phyloP scores from a whole-genome alignment of 2,797 vertebrate genomes.

The Ctenochaetus hawaiiensis region DNA sequence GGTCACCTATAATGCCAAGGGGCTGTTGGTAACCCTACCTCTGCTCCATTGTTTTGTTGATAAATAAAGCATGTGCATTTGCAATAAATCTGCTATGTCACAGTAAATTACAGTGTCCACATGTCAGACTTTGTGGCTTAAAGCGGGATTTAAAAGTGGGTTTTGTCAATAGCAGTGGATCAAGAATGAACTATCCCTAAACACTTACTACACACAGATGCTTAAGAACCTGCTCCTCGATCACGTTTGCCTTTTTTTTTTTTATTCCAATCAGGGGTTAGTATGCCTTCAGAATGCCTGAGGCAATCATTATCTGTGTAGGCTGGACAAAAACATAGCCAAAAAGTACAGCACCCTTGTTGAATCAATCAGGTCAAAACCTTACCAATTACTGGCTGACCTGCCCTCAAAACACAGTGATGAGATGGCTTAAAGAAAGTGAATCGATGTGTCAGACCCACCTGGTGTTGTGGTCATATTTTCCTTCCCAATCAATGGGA shows the following conservation, averaged over 20 bases:
- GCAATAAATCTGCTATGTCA: not conserved
- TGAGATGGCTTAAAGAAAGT: not conserved
- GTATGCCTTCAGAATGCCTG: conserved; percentile 33
- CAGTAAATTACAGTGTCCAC: not conserved
- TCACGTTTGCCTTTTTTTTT: conserved; percentile 11
- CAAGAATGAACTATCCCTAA: not conserved
- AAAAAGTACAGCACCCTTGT: conserved; percentile 29
- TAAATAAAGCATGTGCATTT: not conserved
- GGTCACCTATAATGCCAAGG: too few relatives aligned
- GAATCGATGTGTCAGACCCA: not conserved
- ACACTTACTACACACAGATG: not conserved
- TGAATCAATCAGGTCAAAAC: conserved; percentile 27
- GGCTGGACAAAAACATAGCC: conserved; percentile 28
- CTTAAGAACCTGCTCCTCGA: conserved; percentile 20
- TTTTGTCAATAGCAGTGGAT: not conserved
- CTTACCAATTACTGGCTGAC: too few relatives aligned
- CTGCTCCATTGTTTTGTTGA: not conserved
- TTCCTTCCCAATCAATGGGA: not conserved
- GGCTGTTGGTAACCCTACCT: not conserved
- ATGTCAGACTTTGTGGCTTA: not conserved
- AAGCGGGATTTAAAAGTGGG: not conserved
- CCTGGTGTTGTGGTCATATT: too few relatives aligned
- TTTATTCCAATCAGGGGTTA: conserved; percentile 11
- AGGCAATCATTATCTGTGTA: conserved; percentile 40
- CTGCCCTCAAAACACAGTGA: conserved; percentile 3